Base-by-base conservation (phyloP, 1,140 invertebrate species). In the Saxidomus purpurata region DNA sequence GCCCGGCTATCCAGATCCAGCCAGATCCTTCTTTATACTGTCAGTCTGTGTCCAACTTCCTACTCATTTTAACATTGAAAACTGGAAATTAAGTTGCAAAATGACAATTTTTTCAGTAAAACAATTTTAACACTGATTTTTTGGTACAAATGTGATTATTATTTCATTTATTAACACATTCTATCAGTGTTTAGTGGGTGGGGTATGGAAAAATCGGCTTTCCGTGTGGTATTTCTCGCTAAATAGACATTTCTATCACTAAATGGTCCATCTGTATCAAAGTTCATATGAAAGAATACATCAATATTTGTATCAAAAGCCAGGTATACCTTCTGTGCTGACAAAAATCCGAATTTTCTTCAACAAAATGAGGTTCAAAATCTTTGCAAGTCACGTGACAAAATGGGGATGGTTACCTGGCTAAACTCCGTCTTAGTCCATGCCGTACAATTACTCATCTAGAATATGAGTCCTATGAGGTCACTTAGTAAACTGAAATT, bases 321-420 rank as follows among this genome's bases (percentile, higher is more conserved):
- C 17, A n/a, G 13, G 19, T 15, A 36, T 52, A 52, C 31, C 47
- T 79, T 55, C 13, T 25, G 3, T 55, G 28, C 0, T 34, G 22
- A 19, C 36, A 59, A 52, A 52, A n/a, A 4, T 9, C 76, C 47
- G 9, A 43, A 17, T 43, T 49, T 76, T 76, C 25, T 19, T 0
- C 17, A 17, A 49, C 47, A 25, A 49, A 79, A 52, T 55, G 76
- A 52, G 76, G 76, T 79, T 79, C 47, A 79, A 79, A 79, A 79
- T 79, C 55, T 71, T 55, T 79, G 76, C 17, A 19, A 79, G 47
- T 79, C 76, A 79, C 76, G 76, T 79, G 76, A 79, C 76, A 36
- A 79, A 1, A 55, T 79, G 76, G 76, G 67, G 67, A 71, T 71
- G 67, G 67, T 38, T 1, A 71, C 36, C 28, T 8, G 36, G 67